Evolutionary conservation across 1,140 invertebrate species (phyloP).

Genomic region (Brachionus angularis): DNA sequence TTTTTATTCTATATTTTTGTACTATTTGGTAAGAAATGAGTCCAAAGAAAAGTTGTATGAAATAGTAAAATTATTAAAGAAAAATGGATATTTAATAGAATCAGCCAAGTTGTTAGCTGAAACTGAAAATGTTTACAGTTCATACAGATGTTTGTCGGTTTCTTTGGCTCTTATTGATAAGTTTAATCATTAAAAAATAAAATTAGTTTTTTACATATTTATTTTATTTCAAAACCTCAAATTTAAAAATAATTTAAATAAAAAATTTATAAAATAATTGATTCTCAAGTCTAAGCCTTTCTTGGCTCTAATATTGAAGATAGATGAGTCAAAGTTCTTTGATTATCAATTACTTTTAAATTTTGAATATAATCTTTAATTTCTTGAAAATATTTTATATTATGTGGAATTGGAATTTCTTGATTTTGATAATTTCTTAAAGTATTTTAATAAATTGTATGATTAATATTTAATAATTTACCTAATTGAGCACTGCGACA

Average conservation of each 20-base stretch:
- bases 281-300: not conserved
- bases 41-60: not conserved
- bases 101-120: slow-evolving; percentile 6
- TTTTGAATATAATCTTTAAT: slow-evolving; percentile 53
- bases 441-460: slow-evolving; percentile 41
- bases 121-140: not conserved
- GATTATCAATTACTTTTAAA: slow-evolving; percentile 72
- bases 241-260: no score
- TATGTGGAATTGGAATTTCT: slow-evolving; percentile 22
- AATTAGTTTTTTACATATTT: no score
- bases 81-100: slow-evolving; percentile 24
- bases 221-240: no score
- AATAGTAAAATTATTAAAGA: slow-evolving; percentile 12
- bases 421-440: not conserved
- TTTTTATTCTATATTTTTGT: not conserved
- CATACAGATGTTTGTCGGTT: not conserved
- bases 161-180: slow-evolving; percentile 11
- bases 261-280: no score
- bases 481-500: slow-evolving; percentile 63
- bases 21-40: slow-evolving; percentile 3
- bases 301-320: slow-evolving; percentile 63
- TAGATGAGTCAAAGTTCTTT: slow-evolving; percentile 68
- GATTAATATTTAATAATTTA: not conserved
- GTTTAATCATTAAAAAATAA: not conserved
- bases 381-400: slow-evolving; percentile 44